These are phyloP conservation scores for Leucoptera coffeella DNA, from an alignment of 2,888 invertebrate genomes.

Conservation along the genomic window DNA sequence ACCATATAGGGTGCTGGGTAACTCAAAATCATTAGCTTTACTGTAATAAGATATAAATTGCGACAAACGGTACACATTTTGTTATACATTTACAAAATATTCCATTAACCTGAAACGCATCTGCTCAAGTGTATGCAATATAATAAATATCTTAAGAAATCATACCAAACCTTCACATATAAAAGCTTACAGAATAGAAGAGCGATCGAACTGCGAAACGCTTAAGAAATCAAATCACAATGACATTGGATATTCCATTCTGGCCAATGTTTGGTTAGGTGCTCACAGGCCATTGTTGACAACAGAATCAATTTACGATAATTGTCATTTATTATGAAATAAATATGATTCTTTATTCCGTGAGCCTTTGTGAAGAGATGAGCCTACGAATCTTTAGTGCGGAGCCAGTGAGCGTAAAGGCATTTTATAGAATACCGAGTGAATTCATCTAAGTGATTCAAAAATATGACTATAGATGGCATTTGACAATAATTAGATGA, in stretches of 20 bases:
- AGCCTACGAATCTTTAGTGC: slow-evolving; percentile 25
- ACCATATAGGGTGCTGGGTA: too few species aligned
- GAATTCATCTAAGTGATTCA: slow-evolving; percentile 22
- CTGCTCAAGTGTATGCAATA: too few species aligned
- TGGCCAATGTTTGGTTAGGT: slow-evolving; percentile 66
- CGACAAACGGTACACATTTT: too few species aligned
- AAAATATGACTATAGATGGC: slow-evolving; percentile 19
- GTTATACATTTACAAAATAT: too few species aligned
- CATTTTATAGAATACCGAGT: slow-evolving; percentile 36
- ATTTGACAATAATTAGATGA: slow-evolving; percentile 45
- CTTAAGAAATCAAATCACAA: too few species aligned
- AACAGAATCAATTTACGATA: slow-evolving; percentile 47
- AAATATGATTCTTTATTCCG: slow-evolving; percentile 46
- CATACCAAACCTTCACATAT: too few species aligned
- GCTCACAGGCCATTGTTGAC: slow-evolving; percentile 38
- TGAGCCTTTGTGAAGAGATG: slow-evolving; percentile 17
- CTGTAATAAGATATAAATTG: too few species aligned
- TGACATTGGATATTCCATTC: slow-evolving; percentile 42
- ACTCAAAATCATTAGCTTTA: too few species aligned
- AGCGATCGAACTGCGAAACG: too few species aligned
- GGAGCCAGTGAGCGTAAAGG: slow-evolving; percentile 30
- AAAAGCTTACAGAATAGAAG: too few species aligned
- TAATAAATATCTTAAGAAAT: too few species aligned
- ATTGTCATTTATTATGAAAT: slow-evolving; percentile 54
- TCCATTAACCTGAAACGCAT: too few species aligned